Evolutionary conservation across 2,797 vertebrate species (phyloP).

Genomic region (Mus caroli): DNA sequence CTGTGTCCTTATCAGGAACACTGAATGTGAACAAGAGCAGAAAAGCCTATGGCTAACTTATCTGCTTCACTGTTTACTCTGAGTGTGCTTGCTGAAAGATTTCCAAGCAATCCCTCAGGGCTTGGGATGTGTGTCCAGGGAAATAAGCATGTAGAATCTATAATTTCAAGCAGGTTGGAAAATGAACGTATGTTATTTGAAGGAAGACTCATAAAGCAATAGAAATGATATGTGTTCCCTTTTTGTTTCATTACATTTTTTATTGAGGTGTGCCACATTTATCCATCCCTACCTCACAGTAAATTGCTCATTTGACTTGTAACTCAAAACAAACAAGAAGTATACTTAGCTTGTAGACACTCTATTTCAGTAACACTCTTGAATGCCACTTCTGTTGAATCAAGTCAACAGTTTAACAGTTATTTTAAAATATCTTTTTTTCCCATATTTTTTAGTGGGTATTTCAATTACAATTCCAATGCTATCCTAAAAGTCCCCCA

Average conservation of each 20-base stretch:
- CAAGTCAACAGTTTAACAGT: background rate
- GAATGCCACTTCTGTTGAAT: background rate
- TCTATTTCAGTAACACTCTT: background rate
- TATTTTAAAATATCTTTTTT: background rate
- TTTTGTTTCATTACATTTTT: slow-evolving; percentile 35
- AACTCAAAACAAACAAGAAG: slow-evolving; percentile 5
- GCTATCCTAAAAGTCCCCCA: no score
- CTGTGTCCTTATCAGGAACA: background rate
- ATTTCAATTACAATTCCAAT: no score
- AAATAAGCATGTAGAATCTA: background rate
- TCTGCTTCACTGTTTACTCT: background rate
- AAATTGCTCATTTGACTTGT: background rate
- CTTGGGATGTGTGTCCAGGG: background rate
- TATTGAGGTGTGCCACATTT: background rate
- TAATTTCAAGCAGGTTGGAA: slow-evolving; percentile 1
- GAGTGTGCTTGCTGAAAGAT: background rate
- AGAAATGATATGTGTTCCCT: slow-evolving; percentile 42
- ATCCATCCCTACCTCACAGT: background rate
- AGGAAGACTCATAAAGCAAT: background rate
- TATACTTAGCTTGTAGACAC: background rate
- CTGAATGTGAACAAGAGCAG: background rate
- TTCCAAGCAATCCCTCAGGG: background rate
- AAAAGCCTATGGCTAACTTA: background rate
- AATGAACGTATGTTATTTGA: background rate
- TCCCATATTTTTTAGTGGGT: no score